phyloP scores from a whole-genome alignment of 1,140 invertebrate genomes.

The Musca vetustissima region DNA sequence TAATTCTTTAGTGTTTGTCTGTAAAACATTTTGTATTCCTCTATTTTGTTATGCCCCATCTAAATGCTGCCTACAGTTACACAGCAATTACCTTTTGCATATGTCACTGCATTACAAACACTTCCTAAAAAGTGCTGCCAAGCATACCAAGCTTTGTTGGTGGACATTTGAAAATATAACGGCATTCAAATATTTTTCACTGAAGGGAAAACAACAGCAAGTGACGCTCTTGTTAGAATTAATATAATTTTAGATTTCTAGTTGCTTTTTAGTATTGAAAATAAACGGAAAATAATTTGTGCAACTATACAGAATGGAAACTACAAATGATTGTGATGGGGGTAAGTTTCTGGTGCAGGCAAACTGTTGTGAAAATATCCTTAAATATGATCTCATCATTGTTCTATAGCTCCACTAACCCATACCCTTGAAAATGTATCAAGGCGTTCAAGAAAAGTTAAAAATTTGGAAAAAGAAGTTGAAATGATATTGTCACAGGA shows the following conservation, averaged over 20 bases:
- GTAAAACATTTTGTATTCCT: too few relatives aligned
- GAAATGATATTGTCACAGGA: constrained; percentile 26
- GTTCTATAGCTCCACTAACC: too few relatives aligned
- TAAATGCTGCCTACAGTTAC: background rate
- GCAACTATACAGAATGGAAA: background rate
- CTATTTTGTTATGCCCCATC: too few relatives aligned
- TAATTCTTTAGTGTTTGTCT: too few relatives aligned
- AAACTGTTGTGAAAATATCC: background rate
- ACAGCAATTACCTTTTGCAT: background rate
- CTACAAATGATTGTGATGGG: background rate
- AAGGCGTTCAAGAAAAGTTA: constrained; percentile 1
- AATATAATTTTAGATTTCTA: background rate
- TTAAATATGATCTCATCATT: too few relatives aligned
- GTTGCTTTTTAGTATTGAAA: too few relatives aligned
- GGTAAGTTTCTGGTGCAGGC: background rate
- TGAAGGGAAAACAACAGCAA: background rate
- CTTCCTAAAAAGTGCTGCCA: constrained; percentile 18
- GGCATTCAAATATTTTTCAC: background rate
- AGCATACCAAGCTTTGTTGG: background rate
- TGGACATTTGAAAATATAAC: constrained; percentile 14
- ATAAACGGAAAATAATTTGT: background rate
- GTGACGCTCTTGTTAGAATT: background rate
- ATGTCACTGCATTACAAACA: background rate
- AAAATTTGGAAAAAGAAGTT: constrained; percentile 27
- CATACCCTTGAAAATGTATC: background rate